phyloP scores from a whole-genome alignment of 2,797 vertebrate species.

The Heteromormyrus szaboi region DNA sequence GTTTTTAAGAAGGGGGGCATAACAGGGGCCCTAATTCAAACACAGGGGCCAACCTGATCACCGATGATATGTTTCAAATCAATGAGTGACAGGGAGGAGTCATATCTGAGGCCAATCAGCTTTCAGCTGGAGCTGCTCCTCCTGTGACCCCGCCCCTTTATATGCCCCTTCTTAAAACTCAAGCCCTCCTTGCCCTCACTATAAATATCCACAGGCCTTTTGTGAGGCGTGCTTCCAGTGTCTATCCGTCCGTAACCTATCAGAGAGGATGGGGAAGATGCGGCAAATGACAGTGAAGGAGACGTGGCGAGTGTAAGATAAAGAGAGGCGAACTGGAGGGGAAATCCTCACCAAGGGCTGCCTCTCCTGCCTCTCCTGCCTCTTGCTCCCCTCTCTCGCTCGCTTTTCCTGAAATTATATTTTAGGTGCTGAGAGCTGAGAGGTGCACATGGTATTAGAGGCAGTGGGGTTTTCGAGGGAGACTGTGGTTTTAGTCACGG shows the following conservation, averaged over 20 bases:
- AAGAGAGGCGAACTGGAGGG: slow-evolving; percentile 19
- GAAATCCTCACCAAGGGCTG: slow-evolving; percentile 15
- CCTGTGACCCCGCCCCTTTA: not conserved
- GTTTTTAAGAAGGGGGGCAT: not conserved
- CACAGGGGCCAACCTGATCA: not conserved
- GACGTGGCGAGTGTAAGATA: slow-evolving; percentile 22
- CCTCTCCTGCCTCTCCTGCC: not conserved
- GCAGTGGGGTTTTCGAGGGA: not conserved
- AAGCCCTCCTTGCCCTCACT: not conserved
- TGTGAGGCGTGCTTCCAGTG: slow-evolving; percentile 28
- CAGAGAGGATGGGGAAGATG: slow-evolving; percentile 40
- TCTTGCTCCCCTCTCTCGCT: not conserved
- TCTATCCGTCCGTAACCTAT: slow-evolving; percentile 57
- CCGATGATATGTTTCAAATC: not conserved
- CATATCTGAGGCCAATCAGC: not conserved
- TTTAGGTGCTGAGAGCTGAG: slow-evolving; percentile 6
- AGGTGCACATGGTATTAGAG: not conserved
- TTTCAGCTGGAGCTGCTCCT: not conserved
- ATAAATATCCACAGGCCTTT: not conserved
- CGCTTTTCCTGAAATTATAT: not conserved
- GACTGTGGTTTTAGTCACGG: slow-evolving; percentile 15
- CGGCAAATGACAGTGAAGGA: slow-evolving; percentile 12
- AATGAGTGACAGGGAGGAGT: not conserved
- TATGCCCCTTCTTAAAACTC: not conserved
- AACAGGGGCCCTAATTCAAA: not conserved